Conservation (phyloP, 2,888 invertebrate genomes). For the Pachydiplax longipennis region DNA sequence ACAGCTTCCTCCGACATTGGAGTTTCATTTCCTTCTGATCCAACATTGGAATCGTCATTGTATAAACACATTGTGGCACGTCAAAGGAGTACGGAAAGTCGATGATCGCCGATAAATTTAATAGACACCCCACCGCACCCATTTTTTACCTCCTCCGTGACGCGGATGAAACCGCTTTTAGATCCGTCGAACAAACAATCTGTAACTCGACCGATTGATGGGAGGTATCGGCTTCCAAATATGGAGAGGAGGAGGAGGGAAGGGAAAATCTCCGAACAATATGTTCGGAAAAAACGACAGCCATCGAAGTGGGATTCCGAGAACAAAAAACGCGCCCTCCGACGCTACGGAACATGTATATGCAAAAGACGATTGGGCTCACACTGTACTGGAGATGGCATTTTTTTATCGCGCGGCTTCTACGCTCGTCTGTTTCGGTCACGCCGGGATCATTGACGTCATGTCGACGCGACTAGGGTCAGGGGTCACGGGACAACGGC, state of each 20-base stretch:
- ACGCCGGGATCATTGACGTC: slow-evolving; percentile 4
- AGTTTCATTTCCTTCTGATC: too few species aligned
- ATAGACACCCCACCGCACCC: too few species aligned
- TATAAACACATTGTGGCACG: too few species aligned
- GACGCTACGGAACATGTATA: not conserved
- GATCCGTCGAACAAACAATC: too few species aligned
- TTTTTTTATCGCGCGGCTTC: not conserved
- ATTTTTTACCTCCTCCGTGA: too few species aligned
- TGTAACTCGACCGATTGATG: too few species aligned
- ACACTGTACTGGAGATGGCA: not conserved
- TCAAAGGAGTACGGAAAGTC: too few species aligned
- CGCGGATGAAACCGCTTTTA: too few species aligned
- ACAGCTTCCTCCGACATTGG: too few species aligned
- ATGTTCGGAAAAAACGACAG: not conserved
- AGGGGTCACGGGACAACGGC: not conserved
- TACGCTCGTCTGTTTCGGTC: slow-evolving; percentile 7
- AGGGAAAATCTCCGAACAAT: not conserved
- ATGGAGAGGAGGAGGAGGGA: not conserved
- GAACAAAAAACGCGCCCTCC: not conserved
- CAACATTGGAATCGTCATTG: too few species aligned
- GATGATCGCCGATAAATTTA: too few species aligned
- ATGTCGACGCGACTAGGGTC: slow-evolving; percentile 27
- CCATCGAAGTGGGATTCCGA: not conserved
- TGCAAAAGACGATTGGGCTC: slow-evolving; percentile 2
- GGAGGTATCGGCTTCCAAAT: too few species aligned